phyloP scores from a whole-genome alignment of 1,140 invertebrate genomes.

The Brachystomella parvula region DNA sequence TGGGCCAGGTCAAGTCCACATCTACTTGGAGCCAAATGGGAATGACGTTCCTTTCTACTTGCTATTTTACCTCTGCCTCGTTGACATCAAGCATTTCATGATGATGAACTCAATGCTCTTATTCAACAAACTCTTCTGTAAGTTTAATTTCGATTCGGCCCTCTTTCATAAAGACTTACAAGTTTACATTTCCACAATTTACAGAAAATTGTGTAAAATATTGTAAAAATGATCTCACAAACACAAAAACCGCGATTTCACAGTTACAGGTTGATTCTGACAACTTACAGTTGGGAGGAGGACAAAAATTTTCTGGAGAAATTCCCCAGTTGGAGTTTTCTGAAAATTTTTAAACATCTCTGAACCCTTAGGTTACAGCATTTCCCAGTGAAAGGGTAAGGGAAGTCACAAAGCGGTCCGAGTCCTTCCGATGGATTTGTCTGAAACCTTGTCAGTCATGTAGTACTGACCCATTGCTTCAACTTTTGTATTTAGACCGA shows the following conservation, averaged over 20 bases:
- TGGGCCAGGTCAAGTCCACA: neutral
- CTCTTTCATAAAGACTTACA: conserved; percentile 1
- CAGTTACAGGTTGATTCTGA: no score
- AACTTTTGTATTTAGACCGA: no score
- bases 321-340: no score
- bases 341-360: no score
- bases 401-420: no score
- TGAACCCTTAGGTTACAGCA: no score
- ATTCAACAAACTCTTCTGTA: conserved; percentile 13
- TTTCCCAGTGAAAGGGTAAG: no score
- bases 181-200: neutral
- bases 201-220: neutral
- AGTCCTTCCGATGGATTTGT: no score
- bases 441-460: no score
- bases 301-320: no score
- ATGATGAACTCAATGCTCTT: conserved; percentile 16
- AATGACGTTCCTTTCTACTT: conserved; percentile 20
- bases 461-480: no score
- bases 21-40: conserved; percentile 21
- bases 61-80: conserved; percentile 19
- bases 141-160: neutral
- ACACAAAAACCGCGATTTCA: neutral
- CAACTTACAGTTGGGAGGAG: no score
- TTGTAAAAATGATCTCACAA: neutral
- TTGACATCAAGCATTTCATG: conserved; percentile 15